Evolutionary conservation across 2,888 invertebrate genomes (phyloP).

Genomic region (Eupithecia tripunctaria): DNA sequence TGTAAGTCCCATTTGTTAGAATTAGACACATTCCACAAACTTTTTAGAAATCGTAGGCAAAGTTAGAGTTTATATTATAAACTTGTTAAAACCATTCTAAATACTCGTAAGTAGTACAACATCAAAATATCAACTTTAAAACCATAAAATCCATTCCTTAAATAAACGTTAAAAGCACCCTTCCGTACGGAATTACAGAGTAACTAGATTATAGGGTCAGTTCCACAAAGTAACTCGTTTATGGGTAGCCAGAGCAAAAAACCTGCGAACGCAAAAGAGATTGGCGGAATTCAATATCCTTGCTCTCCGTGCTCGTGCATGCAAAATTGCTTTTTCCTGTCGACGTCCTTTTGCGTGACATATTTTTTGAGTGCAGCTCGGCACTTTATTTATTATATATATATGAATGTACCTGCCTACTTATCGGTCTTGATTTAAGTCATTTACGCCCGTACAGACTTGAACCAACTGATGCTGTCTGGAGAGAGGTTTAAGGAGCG

Average conservation of each 20-base stretch:
- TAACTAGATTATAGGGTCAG: background rate
- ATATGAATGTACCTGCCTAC: no score
- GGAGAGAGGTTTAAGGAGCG: no score
- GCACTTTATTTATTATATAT: background rate
- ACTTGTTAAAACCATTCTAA: no score
- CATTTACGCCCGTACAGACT: no score
- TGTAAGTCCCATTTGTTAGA: no score
- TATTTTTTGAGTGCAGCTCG: background rate
- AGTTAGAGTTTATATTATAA: no score
- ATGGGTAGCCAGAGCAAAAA: background rate
- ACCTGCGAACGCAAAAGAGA: background rate
- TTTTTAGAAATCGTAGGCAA: no score
- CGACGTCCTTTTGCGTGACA: background rate
- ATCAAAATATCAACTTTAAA: background rate
- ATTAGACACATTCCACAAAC: no score
- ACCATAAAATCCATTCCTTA: background rate
- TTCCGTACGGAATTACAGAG: background rate
- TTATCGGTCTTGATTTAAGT: no score
- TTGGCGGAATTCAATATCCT: conserved; percentile 1
- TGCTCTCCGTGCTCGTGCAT: background rate
- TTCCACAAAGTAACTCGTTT: conserved; percentile 1
- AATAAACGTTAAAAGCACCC: background rate
- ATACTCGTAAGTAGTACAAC: no score
- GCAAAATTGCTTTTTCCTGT: background rate
- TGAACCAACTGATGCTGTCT: no score